Base-by-base conservation (phyloP, 2,888 invertebrate genomes). In the Morpho deidamia region DNA sequence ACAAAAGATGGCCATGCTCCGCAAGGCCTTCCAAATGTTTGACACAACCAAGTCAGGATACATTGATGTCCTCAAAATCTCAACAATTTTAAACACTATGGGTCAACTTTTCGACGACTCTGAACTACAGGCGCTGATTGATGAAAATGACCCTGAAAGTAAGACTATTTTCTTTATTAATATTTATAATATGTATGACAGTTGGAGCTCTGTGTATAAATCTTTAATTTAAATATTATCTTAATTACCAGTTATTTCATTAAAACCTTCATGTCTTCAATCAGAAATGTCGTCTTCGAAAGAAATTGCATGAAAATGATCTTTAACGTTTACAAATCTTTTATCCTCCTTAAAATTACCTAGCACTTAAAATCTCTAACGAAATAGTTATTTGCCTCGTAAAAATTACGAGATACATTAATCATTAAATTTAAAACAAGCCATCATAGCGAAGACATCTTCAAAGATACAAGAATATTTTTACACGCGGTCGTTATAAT, bases 1-100 rank as follows among this genome's bases (percentile, higher is more conserved):
- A 67, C 95, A 95, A 79, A 95, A 95, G 85, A 92, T 93, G 92
- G 94, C 94, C 90, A 96, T 97, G 87, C 95, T 98, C 92, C 95
- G 96, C 78, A 97, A 96, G 85, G 97, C 97, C 70, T 98, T 98
- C 92, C 96, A 97, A 87, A 98, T 98, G 97, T 98, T 97, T 76
- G 98, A 98, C 87, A 96, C 97, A 64, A 94, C 95, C 67, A 97
- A 97, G 89, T 93, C 94, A 59, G 98, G 98, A 45, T 96, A 95
- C 85, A 98, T 98, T 65, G 97, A 97, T 67, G 96, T 96, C 39
- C 88, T 95, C 51, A 97, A 97, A 83, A 95, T 97, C 78, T 95
- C 96, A 63, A 97, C 96, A 68, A 97, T 98, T 71, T 89, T 98
- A 61, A 97, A 97, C 83, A 98, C 97, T 54, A 96, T 98, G 95